These are phyloP conservation scores for Pachyseris speciosa DNA, from an alignment of 64 coral and sea anemone genomes.

Conservation along the genomic window DNA sequence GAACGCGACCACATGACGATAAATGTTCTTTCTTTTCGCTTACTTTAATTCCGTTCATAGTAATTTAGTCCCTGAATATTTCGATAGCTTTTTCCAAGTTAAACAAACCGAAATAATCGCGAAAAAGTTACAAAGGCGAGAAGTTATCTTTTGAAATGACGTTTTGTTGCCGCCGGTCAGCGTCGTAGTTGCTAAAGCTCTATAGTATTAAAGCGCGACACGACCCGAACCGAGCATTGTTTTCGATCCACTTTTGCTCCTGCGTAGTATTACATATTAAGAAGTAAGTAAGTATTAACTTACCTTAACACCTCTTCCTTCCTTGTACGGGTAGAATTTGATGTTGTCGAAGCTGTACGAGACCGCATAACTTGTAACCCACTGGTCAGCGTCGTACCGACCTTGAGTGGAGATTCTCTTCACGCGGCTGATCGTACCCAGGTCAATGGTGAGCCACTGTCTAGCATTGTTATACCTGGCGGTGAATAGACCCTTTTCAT, in stretches of 20 bases:
- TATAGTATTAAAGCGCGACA: too few species aligned
- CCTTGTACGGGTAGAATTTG: conserved; percentile 40
- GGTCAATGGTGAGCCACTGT: conserved; percentile 67
- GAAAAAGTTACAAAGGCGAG: too few species aligned
- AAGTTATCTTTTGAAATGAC: too few species aligned
- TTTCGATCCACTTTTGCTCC: neutral
- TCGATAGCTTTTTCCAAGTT: too few species aligned
- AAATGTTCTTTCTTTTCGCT: too few species aligned
- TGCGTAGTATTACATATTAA: neutral
- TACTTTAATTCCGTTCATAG: too few species aligned
- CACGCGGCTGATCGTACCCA: conserved; percentile 33
- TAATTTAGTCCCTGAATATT: too few species aligned
- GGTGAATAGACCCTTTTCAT: too few species aligned
- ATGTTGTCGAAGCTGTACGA: conserved; percentile 46
- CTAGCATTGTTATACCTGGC: conserved; percentile 30
- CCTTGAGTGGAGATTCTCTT: conserved; percentile 60
- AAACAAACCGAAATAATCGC: too few species aligned
- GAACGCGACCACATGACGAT: too few species aligned
- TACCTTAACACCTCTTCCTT: conserved; percentile 50
- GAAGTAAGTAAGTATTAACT: neutral
- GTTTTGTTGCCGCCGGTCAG: too few species aligned
- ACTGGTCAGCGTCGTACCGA: conserved; percentile 43
- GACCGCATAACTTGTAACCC: conserved; percentile 61
- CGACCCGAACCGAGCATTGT: neutral
- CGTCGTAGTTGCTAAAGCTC: too few species aligned